Evolutionary conservation across 1,140 invertebrate species (phyloP).

Genomic region (Bathynomus jamesi): DNA sequence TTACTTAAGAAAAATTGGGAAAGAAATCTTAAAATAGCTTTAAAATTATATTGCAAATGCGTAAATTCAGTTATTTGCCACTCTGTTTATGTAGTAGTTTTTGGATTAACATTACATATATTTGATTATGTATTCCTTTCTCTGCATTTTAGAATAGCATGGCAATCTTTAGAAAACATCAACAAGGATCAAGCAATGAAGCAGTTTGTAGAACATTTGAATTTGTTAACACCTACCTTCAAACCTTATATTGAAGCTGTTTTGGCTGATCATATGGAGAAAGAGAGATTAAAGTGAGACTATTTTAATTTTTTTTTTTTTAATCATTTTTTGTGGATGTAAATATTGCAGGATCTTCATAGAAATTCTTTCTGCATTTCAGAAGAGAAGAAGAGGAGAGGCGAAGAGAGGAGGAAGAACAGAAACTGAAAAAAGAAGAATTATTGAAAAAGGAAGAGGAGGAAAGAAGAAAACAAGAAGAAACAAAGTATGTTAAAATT

Average conservation of each 20-base stretch:
- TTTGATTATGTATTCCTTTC: no score
- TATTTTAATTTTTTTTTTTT: background rate
- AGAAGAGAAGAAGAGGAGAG: no score
- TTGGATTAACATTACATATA: no score
- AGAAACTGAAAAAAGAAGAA: slow-evolving; percentile 28
- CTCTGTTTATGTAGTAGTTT: no score
- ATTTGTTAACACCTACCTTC: slow-evolving; percentile 79
- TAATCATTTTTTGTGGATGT: slow-evolving; percentile 39
- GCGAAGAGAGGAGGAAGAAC: slow-evolving; percentile 16
- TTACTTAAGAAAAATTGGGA: no score
- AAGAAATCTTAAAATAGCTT: no score
- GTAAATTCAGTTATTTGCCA: no score
- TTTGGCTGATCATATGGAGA: slow-evolving; percentile 55
- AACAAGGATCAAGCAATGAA: slow-evolving; percentile 76
- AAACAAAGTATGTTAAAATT: slow-evolving; percentile 47
- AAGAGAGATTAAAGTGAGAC: slow-evolving; percentile 26
- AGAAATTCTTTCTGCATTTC: no score
- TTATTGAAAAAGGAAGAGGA: slow-evolving; percentile 47
- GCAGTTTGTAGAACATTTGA: slow-evolving; percentile 80
- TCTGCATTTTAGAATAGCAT: slow-evolving; percentile 61
- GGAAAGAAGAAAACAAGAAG: slow-evolving; percentile 50
- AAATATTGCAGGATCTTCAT: no score
- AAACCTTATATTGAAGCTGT: slow-evolving; percentile 85
- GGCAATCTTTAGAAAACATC: slow-evolving; percentile 83
- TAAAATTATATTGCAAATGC: no score